phyloP scores from a whole-genome alignment of 2,797 vertebrate genomes.

The Triplophysa bombifrons region DNA sequence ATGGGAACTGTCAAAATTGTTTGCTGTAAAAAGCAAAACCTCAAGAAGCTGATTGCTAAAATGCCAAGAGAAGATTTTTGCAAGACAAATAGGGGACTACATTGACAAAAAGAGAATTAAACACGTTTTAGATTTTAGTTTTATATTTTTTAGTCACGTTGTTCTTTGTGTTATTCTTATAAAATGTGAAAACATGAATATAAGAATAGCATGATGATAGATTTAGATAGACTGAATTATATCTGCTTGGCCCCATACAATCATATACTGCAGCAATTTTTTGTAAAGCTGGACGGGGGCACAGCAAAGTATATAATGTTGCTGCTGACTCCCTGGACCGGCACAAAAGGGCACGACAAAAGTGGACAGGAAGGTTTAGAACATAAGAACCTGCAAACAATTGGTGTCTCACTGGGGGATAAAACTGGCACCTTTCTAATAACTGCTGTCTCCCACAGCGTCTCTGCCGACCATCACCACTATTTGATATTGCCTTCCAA shows the following conservation, averaged over 20 bases:
- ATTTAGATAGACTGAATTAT: background rate
- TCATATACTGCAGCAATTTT: background rate
- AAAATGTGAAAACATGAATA: too few relatives aligned
- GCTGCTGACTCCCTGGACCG: background rate
- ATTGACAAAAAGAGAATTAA: too few relatives aligned
- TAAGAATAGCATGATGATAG: too few relatives aligned
- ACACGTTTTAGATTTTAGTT: too few relatives aligned
- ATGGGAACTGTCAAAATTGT: too few relatives aligned
- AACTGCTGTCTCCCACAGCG: constrained; percentile 28
- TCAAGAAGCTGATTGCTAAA: too few relatives aligned
- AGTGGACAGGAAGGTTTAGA: constrained; percentile 21
- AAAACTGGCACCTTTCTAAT: constrained; percentile 8
- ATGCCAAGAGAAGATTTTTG: too few relatives aligned
- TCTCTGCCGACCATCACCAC: constrained; percentile 19
- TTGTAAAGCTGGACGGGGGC: background rate
- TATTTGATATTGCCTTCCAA: constrained; percentile 13
- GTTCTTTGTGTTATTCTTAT: too few relatives aligned
- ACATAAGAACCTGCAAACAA: constrained; percentile 37
- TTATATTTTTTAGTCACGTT: too few relatives aligned
- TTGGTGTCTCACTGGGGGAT: constrained; percentile 3
- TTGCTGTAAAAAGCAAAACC: too few relatives aligned
- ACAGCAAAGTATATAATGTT: constrained; percentile 7
- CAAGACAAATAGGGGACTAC: too few relatives aligned
- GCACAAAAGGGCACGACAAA: constrained; percentile 19
- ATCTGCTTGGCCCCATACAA: background rate